These are phyloP conservation scores for Cerastoderma edule DNA, from an alignment of 2,888 invertebrate genomes.

Conservation along the genomic window DNA sequence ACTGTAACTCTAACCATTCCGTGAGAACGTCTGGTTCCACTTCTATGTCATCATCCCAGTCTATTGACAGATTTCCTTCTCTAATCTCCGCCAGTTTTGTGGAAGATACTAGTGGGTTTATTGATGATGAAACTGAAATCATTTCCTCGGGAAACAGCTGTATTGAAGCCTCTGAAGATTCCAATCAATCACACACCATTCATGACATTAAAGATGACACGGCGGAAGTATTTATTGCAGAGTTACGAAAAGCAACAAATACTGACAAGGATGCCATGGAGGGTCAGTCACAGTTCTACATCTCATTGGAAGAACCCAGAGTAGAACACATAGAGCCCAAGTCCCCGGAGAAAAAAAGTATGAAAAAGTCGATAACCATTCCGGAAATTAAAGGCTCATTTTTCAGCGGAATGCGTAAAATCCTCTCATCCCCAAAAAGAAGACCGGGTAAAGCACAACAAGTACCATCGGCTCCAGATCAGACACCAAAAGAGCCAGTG, in stretches of 20 bases:
- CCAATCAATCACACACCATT: slow-evolving; percentile 16
- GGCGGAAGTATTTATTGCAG: neutral
- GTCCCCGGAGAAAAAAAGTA: slow-evolving; percentile 1
- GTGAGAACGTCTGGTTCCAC: slow-evolving; percentile 21
- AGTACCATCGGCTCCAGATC: neutral
- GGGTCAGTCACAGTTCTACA: slow-evolving; percentile 67
- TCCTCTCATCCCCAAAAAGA: slow-evolving; percentile 53
- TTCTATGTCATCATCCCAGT: slow-evolving; percentile 42
- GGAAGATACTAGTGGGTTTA: slow-evolving; percentile 18
- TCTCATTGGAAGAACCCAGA: slow-evolving; percentile 66
- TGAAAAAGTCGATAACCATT: slow-evolving; percentile 37
- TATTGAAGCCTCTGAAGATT: neutral
- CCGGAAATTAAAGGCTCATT: slow-evolving; percentile 63
- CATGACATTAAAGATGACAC: neutral
- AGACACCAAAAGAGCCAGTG: neutral
- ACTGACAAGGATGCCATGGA: slow-evolving; percentile 54
- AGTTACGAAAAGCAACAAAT: neutral
- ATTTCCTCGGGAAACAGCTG: slow-evolving; percentile 22
- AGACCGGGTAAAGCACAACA: slow-evolving; percentile 34
- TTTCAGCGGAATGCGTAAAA: slow-evolving; percentile 67
- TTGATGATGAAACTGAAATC: slow-evolving; percentile 42
- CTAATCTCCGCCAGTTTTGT: slow-evolving; percentile 51
- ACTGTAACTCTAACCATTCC: slow-evolving; percentile 23
- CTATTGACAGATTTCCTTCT: slow-evolving; percentile 54
- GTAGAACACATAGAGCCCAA: slow-evolving; percentile 14